phyloP scores from a whole-genome alignment of 1,140 invertebrate species.

The Acyrthosiphon pisum region DNA sequence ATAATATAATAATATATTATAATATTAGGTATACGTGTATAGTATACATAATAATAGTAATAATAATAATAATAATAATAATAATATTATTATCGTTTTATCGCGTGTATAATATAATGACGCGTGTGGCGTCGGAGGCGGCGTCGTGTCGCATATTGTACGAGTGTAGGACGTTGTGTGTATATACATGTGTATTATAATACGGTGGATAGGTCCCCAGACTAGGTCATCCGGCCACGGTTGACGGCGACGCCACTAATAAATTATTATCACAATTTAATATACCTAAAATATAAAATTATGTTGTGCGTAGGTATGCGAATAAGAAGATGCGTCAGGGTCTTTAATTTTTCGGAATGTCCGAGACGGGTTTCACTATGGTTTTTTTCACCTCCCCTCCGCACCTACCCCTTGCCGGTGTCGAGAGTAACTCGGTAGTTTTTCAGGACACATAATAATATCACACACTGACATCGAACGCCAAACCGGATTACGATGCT shows the following conservation, averaged over 20 bases:
- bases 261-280: constrained; percentile 9
- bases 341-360: constrained; percentile 20
- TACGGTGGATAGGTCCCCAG: background rate
- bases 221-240: constrained; percentile 27
- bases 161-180: background rate
- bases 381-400: background rate
- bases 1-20: constrained; percentile 12
- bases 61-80: too few relatives aligned
- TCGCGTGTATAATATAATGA: background rate
- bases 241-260: constrained; percentile 9
- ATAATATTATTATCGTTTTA: background rate
- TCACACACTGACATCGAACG: background rate
- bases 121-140: background rate
- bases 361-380: background rate
- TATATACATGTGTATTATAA: background rate
- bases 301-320: background rate
- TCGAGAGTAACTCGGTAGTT: background rate
- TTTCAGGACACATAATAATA: background rate
- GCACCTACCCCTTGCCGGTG: background rate
- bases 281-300: background rate
- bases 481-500: background rate
- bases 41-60: background rate
- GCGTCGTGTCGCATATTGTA: background rate
- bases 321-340: background rate
- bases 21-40: background rate